These are phyloP conservation scores for Engystomops pustulosus DNA, from an alignment of 2,113 vertebrate genomes.

Conservation along the genomic window DNA sequence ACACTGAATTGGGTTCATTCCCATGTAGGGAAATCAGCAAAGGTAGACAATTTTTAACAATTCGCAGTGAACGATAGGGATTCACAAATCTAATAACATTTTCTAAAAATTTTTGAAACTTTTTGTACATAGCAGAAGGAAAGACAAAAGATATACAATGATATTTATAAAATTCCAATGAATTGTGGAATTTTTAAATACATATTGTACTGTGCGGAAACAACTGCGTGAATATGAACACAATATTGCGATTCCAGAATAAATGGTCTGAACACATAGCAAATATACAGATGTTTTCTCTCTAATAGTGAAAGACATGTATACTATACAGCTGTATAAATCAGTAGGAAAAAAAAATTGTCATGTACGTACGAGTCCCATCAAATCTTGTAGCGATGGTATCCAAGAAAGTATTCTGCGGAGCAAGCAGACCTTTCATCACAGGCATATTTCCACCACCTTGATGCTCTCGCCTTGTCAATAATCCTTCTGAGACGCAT, in stretches of 20 bases:
- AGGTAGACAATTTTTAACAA: not conserved
- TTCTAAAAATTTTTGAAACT: not conserved
- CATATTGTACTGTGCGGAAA: not conserved
- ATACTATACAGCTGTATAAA: not conserved
- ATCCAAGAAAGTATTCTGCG: constrained; percentile 93
- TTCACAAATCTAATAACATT: not conserved
- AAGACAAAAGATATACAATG: not conserved
- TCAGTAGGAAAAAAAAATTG: constrained; percentile 11
- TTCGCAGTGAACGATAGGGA: not conserved
- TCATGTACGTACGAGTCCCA: constrained; percentile 49
- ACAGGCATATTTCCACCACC: constrained; percentile 61
- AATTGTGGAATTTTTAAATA: too few species aligned
- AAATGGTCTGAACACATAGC: not conserved
- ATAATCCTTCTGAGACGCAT: constrained; percentile 14
- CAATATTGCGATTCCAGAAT: not conserved
- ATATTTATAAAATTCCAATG: too few species aligned
- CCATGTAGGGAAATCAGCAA: not conserved
- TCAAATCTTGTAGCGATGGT: constrained; percentile 76
- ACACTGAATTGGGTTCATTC: not conserved
- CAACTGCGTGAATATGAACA: too few species aligned
- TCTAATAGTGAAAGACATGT: not conserved
- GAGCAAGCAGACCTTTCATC: constrained; percentile 95
- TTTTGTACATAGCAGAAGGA: not conserved
- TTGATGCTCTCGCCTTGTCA: constrained; percentile 28
- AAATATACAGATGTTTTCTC: not conserved